Evolutionary conservation across 2,113 vertebrate species (phyloP).

Genomic region (Halcyon malimbica): DNA sequence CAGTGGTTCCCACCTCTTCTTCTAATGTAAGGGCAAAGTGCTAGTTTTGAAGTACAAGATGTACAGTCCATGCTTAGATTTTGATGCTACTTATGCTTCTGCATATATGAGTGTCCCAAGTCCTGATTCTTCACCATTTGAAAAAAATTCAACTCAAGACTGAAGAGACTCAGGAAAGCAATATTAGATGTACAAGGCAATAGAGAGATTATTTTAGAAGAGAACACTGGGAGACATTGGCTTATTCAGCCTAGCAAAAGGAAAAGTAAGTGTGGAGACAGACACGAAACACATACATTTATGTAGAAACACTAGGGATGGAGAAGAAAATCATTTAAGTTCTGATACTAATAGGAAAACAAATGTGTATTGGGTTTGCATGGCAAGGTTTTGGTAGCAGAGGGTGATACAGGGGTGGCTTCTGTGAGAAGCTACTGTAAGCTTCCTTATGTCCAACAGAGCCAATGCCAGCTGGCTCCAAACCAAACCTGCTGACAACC

Average conservation of each 20-base stretch:
- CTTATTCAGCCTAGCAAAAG: neutral
- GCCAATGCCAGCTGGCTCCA: neutral
- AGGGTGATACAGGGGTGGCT: no score
- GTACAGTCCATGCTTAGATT: neutral
- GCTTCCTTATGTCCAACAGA: neutral
- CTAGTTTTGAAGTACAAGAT: neutral
- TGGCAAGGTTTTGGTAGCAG: neutral
- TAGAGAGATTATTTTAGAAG: neutral
- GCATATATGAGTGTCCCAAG: neutral
- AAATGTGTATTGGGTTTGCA: neutral
- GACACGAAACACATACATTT: neutral
- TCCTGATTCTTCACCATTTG: neutral
- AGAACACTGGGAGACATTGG: neutral
- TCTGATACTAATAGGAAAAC: neutral
- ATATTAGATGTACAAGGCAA: neutral
- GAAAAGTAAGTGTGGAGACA: neutral
- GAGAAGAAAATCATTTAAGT: neutral
- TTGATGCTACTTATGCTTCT: neutral
- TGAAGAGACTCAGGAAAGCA: neutral
- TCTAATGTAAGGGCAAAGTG: neutral
- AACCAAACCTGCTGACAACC: rapidly evolving
- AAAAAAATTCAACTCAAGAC: neutral
- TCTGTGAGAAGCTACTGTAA: neutral
- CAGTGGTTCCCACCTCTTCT: neutral
- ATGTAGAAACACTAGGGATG: neutral